Evolutionary conservation across 2,888 invertebrate genomes (phyloP), one percentile per base, ranked within the genome.

Genomic region (Sceliomorpha sp.): DNA sequence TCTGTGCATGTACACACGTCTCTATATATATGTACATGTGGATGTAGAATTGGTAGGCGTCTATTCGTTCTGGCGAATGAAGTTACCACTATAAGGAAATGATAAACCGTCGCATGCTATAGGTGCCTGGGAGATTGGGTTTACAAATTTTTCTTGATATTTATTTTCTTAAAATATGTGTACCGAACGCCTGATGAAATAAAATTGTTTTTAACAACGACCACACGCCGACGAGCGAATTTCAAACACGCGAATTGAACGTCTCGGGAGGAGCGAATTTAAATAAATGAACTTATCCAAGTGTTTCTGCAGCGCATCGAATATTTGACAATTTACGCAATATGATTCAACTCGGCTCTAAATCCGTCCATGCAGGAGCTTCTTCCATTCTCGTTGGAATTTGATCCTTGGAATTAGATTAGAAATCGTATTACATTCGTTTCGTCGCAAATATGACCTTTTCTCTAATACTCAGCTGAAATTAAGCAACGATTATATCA

Each of bases 1-100:
- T n/a, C n/a, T n/a, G n/a, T n/a, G n/a, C n/a, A n/a, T n/a, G n/a
- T 62, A 56, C 64, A 67, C 42, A 58, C 45, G 37, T 68, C 36
- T 60, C 26, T 40, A 10, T 26, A 9, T 34, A 34, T 24, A 40
- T 9, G 37, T 31, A 32, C 37, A 17, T 12, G 48, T 45, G 67
- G 48, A 44, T 48, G 42, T 27, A 40, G 62, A 62, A 62, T 44
- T 62, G 62, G 56, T 29, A 44, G 53, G 51, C 39, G 51, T 31
- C 32, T 45, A 36, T 55, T 31, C 44, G 39, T 55, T 32, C 37
- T 47, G 32, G 36, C 10, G 53, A 60, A 60, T 55, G 55, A 64
- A 58, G 45, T 51, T 51, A 39, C 20, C 15, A 17, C 13, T 60
- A 37, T 39, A 40, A 32, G 29, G 31, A 62, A 58, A 63, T 69